Evolutionary conservation across 1,140 invertebrate genomes (phyloP), one percentile per base, ranked within the genome.

Genomic region (Lepidotrigona ventralis): DNA sequence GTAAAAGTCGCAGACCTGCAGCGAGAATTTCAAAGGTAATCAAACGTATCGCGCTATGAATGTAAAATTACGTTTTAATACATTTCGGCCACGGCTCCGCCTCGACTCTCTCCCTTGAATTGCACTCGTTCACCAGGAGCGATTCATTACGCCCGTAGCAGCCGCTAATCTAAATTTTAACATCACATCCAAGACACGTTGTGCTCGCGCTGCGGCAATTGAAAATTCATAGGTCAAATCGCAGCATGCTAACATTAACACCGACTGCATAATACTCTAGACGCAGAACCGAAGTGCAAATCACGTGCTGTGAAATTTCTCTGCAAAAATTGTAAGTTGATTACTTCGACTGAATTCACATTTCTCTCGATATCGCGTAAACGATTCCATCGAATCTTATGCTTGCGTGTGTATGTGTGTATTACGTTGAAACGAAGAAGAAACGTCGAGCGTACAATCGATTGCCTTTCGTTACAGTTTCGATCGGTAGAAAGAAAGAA

Each of bases 121-220:
- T 46, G 15, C 26, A 14, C 26, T 29, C 51, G 51, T 54, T 73
- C 71, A 21, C 26, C 8, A 19, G 1, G 3, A 17, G 19, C 26
- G 17, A 29, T 56, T 73, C 71, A 56, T 73, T 56, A 73, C 71
- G 21, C 26, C 58, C 53, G 26, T n/a, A 56, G 53, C 17, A 21
- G 6, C n/a, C 8, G 29, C 29, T 39, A 58, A 74, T 74, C 53
- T 33, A 53, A 73, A 73, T 73, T 73, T 73, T 56, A 73, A 73
- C 56, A 19, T 33, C 26, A 33, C 26, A 1, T 73, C 26, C 9
- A 53, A 21, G 53, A 73, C 17, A 53, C 39, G 39, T 21, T 11
- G 69, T 39, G 33, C 21, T 70, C 23, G 23, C 39, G 0, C 46
- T 23, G 2, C 69, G 14, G 8, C 8, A 46, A 46, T 46, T 46